A percentile compares a stretch with the other conserved stretches of the same genome.
Conservation (phyloP, 2,888 invertebrate genomes). For the Microplitis deprimator region DNA sequence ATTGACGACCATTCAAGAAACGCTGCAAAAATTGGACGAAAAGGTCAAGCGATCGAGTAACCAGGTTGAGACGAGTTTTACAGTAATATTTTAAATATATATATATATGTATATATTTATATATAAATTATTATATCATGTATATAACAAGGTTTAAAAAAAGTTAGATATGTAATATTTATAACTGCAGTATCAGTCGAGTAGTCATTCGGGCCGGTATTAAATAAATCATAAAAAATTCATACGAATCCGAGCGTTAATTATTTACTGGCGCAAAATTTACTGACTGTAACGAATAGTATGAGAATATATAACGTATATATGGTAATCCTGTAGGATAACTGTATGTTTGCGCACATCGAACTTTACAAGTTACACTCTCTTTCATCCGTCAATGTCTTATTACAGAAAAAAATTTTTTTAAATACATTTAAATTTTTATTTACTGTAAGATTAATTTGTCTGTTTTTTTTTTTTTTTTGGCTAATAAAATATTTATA, state of each 20-base stretch:
- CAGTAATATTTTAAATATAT: conserved; percentile 15
- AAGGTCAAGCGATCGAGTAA: conserved; percentile 67
- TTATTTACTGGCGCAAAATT: conserved; percentile 29
- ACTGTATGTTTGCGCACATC: conserved; percentile 50
- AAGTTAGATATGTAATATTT: too few relatives aligned
- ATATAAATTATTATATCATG: background rate
- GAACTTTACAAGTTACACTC: conserved; percentile 41
- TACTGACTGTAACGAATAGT: conserved; percentile 27
- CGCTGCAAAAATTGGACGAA: conserved; percentile 71
- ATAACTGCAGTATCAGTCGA: conserved; percentile 18
- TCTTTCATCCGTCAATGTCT: conserved; percentile 14
- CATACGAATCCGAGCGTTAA: conserved; percentile 36
- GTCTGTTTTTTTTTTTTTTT: background rate
- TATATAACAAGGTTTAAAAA: background rate
- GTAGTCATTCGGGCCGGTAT: conserved; percentile 31
- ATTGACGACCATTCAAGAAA: conserved; percentile 69
- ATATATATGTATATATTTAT: conserved; percentile 18
- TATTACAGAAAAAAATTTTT: background rate
- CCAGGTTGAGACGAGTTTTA: conserved; percentile 59
- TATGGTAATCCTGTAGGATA: conserved; percentile 53
- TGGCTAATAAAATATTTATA: too few relatives aligned
- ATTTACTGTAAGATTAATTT: too few relatives aligned
- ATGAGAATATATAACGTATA: conserved; percentile 45
- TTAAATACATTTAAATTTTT: too few relatives aligned
- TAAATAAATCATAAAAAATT: conserved; percentile 35